phyloP scores from a whole-genome alignment of 1,140 invertebrate genomes.

The Cyclina sinensis region DNA sequence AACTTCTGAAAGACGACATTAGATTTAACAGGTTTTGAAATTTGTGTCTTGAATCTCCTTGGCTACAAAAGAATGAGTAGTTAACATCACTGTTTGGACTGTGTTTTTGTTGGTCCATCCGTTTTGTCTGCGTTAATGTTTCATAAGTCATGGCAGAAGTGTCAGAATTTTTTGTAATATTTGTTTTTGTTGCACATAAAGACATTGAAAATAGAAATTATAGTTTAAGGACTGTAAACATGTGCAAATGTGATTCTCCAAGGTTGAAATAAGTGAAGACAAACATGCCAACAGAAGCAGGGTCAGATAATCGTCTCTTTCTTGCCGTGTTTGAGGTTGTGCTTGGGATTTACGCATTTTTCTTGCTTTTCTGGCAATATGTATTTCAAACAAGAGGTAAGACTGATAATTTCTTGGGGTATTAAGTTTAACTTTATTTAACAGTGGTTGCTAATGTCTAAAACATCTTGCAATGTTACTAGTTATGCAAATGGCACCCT shows the following conservation, averaged over 20 bases:
- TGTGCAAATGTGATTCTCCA: background rate
- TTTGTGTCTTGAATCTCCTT: background rate
- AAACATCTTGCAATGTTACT: too few species aligned
- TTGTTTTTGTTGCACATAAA: background rate
- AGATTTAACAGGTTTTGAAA: constrained; percentile 2
- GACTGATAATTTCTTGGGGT: too few species aligned
- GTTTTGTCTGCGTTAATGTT: background rate
- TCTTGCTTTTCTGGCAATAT: background rate
- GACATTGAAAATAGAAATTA: background rate
- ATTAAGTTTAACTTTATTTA: too few species aligned
- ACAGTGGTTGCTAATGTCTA: too few species aligned
- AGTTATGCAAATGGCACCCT: too few species aligned
- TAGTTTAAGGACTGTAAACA: background rate
- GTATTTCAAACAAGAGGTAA: background rate
- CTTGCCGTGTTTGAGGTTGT: background rate
- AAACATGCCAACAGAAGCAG: background rate
- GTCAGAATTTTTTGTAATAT: background rate
- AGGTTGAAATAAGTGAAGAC: background rate
- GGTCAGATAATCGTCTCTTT: background rate
- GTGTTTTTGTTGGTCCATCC: background rate
- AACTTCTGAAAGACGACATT: constrained; percentile 12
- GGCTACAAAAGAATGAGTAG: background rate
- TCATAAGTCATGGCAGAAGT: background rate
- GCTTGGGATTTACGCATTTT: background rate
- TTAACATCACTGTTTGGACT: background rate